phyloP scores from a whole-genome alignment of 2,797 vertebrate species.

The Astyanax mexicanus region DNA sequence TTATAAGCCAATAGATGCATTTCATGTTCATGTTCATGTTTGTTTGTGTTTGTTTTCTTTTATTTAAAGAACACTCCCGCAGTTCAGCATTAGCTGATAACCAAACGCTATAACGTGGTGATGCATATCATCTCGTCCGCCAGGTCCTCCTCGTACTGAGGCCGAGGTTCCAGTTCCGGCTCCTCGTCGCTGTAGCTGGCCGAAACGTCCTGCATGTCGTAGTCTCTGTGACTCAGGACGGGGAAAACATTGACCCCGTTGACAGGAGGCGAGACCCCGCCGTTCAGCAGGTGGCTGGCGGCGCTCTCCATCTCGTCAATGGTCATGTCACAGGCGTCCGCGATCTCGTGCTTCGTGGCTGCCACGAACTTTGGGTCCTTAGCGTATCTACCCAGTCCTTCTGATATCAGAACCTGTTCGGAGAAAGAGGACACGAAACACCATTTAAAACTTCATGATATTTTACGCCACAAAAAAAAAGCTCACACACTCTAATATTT shows the following conservation, averaged over 20 bases:
- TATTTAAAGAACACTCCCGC: slow-evolving; percentile 53
- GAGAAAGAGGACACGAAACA: too few relatives aligned
- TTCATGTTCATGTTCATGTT: too few relatives aligned
- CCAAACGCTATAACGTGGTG: slow-evolving; percentile 94
- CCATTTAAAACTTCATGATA: too few relatives aligned
- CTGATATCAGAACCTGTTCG: slow-evolving; percentile 92
- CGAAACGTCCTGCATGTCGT: slow-evolving; percentile 91
- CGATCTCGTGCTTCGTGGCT: slow-evolving; percentile 93
- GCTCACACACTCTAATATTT: too few relatives aligned
- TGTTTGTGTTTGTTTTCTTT: slow-evolving; percentile 57
- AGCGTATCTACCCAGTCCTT: slow-evolving; percentile 93
- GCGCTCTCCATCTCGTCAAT: slow-evolving; percentile 98
- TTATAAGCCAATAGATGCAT: slow-evolving; percentile 83
- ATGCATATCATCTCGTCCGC: slow-evolving; percentile 99
- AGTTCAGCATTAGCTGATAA: slow-evolving; percentile 53
- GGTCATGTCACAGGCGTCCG: slow-evolving; percentile 90
- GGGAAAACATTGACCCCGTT: slow-evolving; percentile 87
- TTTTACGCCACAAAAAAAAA: too few relatives aligned
- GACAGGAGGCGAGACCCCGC: slow-evolving; percentile 80
- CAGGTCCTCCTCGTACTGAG: slow-evolving; percentile 94
- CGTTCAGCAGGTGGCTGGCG: slow-evolving; percentile 92
- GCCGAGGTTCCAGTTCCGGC: slow-evolving; percentile 81
- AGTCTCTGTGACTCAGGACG: slow-evolving; percentile 84
- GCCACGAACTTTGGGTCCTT: slow-evolving; percentile 96
- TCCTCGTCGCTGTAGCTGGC: slow-evolving; percentile 96